Evolutionary conservation across 1,140 invertebrate species (phyloP).

Genomic region (Lordiphosa collinella): DNA sequence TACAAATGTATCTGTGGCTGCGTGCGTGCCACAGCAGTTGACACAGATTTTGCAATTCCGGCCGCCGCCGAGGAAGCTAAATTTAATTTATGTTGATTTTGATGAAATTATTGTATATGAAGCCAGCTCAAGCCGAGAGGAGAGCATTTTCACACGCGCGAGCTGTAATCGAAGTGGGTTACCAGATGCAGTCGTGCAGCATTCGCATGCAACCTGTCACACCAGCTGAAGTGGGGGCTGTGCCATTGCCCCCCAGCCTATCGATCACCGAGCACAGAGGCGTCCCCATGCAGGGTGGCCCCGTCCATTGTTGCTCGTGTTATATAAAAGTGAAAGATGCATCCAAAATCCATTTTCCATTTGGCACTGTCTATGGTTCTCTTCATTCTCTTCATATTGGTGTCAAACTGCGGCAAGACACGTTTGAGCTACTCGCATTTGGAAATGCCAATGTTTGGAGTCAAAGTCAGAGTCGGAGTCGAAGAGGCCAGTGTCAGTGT

Average conservation of each 20-base stretch:
- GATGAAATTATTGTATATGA: conserved; percentile 54
- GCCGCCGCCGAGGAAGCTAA: conserved; percentile 37
- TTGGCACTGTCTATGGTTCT: neutral
- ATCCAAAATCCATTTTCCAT: neutral
- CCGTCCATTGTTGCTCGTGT: conserved; percentile 10
- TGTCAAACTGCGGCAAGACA: conserved; percentile 58
- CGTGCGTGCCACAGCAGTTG: conserved; percentile 44
- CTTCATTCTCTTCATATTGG: conserved; percentile 46
- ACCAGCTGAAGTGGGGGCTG: conserved; percentile 26
- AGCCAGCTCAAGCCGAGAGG: conserved; percentile 21
- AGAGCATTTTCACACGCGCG: conserved; percentile 66
- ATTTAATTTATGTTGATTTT: conserved; percentile 68
- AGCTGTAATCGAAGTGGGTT: conserved; percentile 71
- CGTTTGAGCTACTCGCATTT: conserved; percentile 61
- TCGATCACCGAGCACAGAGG: conserved; percentile 5
- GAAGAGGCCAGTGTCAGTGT: conserved; percentile 46
- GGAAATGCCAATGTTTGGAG: conserved; percentile 45
- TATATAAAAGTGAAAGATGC: conserved; percentile 66
- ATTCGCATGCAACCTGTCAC: conserved; percentile 73
- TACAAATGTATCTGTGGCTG: conserved; percentile 23
- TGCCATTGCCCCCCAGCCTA: neutral
- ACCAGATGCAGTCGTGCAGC: conserved; percentile 73
- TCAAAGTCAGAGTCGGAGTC: neutral
- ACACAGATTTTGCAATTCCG: conserved; percentile 49
- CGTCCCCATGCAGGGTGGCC: neutral